Percentiles rank a stretch among this genome's conserved stretches.
Evolutionary conservation across 2,888 invertebrate species (phyloP).

Genomic region (Agonopterix subpropinquella): DNA sequence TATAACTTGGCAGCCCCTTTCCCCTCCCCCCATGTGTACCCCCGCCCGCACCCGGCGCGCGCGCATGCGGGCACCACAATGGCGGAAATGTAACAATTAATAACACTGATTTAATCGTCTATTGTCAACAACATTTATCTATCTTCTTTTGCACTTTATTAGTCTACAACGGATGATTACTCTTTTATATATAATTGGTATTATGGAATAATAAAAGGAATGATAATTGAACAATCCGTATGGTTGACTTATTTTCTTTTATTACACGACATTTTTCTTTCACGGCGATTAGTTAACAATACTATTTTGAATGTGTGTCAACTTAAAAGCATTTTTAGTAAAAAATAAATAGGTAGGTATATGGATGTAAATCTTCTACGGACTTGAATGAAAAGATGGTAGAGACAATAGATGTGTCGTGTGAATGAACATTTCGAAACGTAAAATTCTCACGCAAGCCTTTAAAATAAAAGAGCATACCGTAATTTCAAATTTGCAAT

Average conservation of each 20-base stretch:
- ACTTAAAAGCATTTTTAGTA: too few species aligned
- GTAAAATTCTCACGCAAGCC: background rate
- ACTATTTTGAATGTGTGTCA: too few species aligned
- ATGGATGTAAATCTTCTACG: too few species aligned
- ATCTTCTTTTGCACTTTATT: conserved; percentile 26
- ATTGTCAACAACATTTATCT: conserved; percentile 35
- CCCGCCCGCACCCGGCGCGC: conserved; percentile 18
- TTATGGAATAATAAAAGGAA: too few species aligned
- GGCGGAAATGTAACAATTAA: conserved; percentile 49
- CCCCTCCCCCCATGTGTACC: conserved; percentile 10
- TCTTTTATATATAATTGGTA: background rate
- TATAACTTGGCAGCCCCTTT: conserved; percentile 32
- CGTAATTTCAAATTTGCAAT: conserved; percentile 4
- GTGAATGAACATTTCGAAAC: too few species aligned
- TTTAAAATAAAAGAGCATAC: background rate
- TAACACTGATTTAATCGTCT: conserved; percentile 51
- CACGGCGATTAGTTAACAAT: too few species aligned
- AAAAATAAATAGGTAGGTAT: too few species aligned
- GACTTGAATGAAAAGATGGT: too few species aligned
- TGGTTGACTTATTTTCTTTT: too few species aligned
- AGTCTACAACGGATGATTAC: background rate
- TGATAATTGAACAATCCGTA: too few species aligned
- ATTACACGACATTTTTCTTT: too few species aligned
- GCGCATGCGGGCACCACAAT: conserved; percentile 45
- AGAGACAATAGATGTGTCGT: too few species aligned